Evolutionary conservation across 1,140 invertebrate species (phyloP).

Genomic region (Drosophila parabipectinata): DNA sequence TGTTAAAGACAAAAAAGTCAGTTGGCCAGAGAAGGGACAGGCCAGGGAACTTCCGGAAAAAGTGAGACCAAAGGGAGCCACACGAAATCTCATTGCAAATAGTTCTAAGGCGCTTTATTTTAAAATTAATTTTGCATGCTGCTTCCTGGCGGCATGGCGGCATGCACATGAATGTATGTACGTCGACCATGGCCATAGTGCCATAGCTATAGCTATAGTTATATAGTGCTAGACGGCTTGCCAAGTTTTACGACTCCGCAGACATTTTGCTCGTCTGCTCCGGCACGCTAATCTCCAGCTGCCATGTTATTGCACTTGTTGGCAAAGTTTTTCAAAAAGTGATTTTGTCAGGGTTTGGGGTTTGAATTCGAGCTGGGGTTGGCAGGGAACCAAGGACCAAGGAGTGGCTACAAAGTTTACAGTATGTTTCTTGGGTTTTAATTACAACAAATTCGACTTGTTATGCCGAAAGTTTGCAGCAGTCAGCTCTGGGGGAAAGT

Average conservation of each 20-base stretch:
- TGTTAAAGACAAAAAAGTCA: conserved; percentile 78
- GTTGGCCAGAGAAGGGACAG: conserved; percentile 29
- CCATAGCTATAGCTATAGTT: conserved; percentile 5
- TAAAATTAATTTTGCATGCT: conserved; percentile 78
- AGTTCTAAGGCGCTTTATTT: conserved; percentile 66
- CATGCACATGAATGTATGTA: conserved; percentile 6
- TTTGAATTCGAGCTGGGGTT: background rate
- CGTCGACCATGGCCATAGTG: background rate
- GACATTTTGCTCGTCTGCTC: conserved; percentile 54
- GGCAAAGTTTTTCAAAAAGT: conserved; percentile 79
- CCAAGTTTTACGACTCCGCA: conserved; percentile 72
- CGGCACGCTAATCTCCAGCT: conserved; percentile 79
- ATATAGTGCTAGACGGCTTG: conserved; percentile 25
- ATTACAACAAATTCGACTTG: conserved; percentile 81
- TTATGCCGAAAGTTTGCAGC: conserved; percentile 61
- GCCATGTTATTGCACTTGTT: conserved; percentile 81
- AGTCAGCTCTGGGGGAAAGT: background rate
- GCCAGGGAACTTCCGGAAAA: conserved; percentile 53
- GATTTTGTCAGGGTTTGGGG: conserved; percentile 57
- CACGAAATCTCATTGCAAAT: conserved; percentile 59
- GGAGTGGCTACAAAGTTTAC: conserved; percentile 50
- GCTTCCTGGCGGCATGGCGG: background rate
- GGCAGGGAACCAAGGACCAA: background rate
- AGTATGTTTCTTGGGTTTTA: conserved; percentile 78
- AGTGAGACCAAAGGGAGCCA: conserved; percentile 6